Conservation (phyloP, 1,140 invertebrate species). For the Achroia grisella region DNA sequence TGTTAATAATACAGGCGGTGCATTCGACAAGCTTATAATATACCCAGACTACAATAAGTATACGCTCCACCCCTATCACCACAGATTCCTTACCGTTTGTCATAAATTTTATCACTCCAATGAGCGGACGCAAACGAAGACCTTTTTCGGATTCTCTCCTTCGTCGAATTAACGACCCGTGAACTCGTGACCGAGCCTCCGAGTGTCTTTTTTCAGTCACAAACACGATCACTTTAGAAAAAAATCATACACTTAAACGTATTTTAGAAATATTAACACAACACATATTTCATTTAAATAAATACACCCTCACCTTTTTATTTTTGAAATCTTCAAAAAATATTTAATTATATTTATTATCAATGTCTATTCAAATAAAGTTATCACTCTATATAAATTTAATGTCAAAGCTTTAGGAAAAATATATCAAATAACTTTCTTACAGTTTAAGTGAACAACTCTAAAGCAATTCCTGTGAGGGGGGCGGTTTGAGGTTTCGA, state of each 20-base stretch:
- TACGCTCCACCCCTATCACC: slow-evolving; percentile 50
- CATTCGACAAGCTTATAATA: slow-evolving; percentile 31
- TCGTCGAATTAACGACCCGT: slow-evolving; percentile 58
- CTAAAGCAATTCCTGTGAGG: slow-evolving; percentile 52
- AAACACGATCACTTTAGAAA: slow-evolving; percentile 41
- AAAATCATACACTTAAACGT: slow-evolving; percentile 32
- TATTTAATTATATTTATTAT: not conserved
- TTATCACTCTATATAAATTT: slow-evolving; percentile 9
- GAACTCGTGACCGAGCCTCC: slow-evolving; percentile 51
- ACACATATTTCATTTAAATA: slow-evolving; percentile 6
- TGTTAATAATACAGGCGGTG: slow-evolving; percentile 14
- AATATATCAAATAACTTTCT: slow-evolving; percentile 14
- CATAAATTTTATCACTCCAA: slow-evolving; percentile 69
- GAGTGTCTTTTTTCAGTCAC: slow-evolving; percentile 55
- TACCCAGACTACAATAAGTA: slow-evolving; percentile 3
- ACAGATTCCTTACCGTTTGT: slow-evolving; percentile 66
- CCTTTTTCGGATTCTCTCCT: slow-evolving; percentile 47
- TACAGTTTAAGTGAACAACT: slow-evolving; percentile 38
- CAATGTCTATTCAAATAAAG: slow-evolving; percentile 10
- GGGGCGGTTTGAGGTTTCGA: slow-evolving; percentile 42
- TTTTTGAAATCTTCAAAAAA: not conserved
- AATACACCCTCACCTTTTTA: not conserved
- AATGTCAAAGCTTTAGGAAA: not conserved
- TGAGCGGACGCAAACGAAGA: slow-evolving; percentile 53
- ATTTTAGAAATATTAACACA: slow-evolving; percentile 7